Evolutionary conservation across 2,797 vertebrate species (phyloP), one percentile per base, ranked within the genome.

Genomic region (Pempheris klunzingeri): DNA sequence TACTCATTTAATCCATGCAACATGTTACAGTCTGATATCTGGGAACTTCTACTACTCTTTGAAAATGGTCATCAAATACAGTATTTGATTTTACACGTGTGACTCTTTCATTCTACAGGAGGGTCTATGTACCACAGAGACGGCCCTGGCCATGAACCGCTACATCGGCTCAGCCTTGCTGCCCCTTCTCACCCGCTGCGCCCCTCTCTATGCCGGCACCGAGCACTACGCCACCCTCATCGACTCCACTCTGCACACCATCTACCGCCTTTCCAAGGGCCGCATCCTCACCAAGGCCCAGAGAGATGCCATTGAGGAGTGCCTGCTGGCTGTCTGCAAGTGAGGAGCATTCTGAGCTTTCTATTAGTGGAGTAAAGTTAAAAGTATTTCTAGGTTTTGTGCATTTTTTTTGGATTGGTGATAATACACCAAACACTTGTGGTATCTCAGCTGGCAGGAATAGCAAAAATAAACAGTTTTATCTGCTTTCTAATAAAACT

Each of bases 251-350:
- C 96, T 99, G 50, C 97, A 99, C 92, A 99, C 98, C 69, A 96
- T 99, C 88, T 99, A 99, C 74, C 95, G 97, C 66, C 95, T 99
- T 17, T 99, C 97, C 87, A 99, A 99, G 81, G 98, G 98, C 18
- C 97, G 97, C 0, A 97, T 97, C 0, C 97, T 99, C 89, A 99
- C 98, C 63, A 99, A 99, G 92, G 98, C 98, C 28, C 98, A 99
- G 83, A 95, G 98, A 80, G 98, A 99, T 26, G 97, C 98, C 54
- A 99, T 99, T 57, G 98, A 99, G 91, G 98, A 99, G 88, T 99
- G 98, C 78, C 92, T 99, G 77, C 96, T 99, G 71, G 94, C 97
- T 44, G 95, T 99, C 77, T 99, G 98, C 96, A 97, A 96, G 98
- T 99, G 93, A 90, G 96, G 84, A 38, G 15, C 17, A 41, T 4